These are phyloP conservation scores for Corythoichthys intestinalis DNA, from an alignment of 2,113 vertebrate genomes.

Conservation along the genomic window DNA sequence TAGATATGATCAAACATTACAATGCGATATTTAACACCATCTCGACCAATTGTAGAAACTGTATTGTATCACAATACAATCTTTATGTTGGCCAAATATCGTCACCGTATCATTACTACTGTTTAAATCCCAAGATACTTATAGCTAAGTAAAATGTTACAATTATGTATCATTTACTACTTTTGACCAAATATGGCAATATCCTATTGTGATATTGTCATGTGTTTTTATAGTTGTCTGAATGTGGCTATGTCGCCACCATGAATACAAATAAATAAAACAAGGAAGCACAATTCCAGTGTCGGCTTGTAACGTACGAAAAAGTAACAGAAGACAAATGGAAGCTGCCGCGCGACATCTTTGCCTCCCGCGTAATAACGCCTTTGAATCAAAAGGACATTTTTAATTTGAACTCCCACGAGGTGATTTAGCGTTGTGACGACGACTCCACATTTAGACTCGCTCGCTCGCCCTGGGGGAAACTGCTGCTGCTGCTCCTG, in stretches of 20 bases:
- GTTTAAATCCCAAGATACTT: no score
- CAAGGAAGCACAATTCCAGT: background rate
- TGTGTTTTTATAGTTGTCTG: background rate
- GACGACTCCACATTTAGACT: background rate
- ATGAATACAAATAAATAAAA: background rate
- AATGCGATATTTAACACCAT: no score
- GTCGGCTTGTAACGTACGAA: background rate
- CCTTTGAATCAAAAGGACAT: background rate
- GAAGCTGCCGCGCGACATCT: background rate
- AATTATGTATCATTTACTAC: background rate
- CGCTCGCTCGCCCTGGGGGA: background rate
- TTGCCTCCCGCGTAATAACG: background rate
- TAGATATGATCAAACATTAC: background rate
- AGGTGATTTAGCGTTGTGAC: background rate
- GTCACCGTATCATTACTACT: no score
- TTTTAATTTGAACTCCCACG: background rate
- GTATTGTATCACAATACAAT: background rate
- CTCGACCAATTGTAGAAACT: no score
- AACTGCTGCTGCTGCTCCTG: background rate
- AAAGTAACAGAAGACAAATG: background rate
- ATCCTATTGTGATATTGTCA: no score
- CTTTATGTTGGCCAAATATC: background rate
- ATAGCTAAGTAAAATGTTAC: background rate
- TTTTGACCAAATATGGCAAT: no score
- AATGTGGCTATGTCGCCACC: background rate